Percentiles rank a stretch among this genome's conserved stretches.
Conservation (phyloP, 2,797 vertebrate genomes). For the Chromobotia macracanthus region DNA sequence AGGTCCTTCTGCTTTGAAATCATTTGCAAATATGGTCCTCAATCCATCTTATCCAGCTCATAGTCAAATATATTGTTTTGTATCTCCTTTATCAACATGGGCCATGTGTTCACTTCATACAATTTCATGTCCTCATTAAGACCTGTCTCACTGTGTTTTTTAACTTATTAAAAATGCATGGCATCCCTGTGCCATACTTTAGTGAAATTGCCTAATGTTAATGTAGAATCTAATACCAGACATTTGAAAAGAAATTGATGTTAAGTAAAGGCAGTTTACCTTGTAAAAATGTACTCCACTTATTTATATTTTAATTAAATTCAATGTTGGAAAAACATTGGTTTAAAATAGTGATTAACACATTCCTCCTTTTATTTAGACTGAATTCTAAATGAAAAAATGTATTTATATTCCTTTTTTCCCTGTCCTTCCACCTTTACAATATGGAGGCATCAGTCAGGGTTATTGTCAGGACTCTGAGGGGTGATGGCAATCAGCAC, state of each 20-base stretch:
- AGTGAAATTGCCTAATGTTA: not conserved
- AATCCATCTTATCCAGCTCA: constrained; percentile 17
- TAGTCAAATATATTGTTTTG: not conserved
- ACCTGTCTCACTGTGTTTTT: constrained; percentile 4
- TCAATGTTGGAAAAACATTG: not conserved
- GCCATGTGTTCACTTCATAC: constrained; percentile 7
- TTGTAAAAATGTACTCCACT: too few species aligned
- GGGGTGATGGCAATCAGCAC: constrained; percentile 37
- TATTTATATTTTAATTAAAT: not conserved
- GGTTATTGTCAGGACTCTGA: constrained; percentile 40
- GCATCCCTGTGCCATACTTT: not conserved
- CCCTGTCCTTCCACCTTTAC: constrained; percentile 8
- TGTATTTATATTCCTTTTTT: constrained; percentile 4
- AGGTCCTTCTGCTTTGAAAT: constrained; percentile 2
- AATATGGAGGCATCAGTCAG: constrained; percentile 29
- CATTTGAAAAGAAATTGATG: not conserved
- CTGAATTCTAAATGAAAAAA: not conserved
- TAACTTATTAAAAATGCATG: constrained; percentile 11
- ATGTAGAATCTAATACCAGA: not conserved
- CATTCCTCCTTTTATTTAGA: not conserved
- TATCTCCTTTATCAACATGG: not conserved
- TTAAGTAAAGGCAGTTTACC: too few species aligned
- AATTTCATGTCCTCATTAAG: constrained; percentile 2
- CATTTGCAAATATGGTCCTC: not conserved
- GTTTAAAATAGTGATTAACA: not conserved